A percentile compares a stretch with the other conserved stretches of the same genome.
Conservation (phyloP, 2,888 invertebrate genomes). For the Drosophila pseudotakahashii region DNA sequence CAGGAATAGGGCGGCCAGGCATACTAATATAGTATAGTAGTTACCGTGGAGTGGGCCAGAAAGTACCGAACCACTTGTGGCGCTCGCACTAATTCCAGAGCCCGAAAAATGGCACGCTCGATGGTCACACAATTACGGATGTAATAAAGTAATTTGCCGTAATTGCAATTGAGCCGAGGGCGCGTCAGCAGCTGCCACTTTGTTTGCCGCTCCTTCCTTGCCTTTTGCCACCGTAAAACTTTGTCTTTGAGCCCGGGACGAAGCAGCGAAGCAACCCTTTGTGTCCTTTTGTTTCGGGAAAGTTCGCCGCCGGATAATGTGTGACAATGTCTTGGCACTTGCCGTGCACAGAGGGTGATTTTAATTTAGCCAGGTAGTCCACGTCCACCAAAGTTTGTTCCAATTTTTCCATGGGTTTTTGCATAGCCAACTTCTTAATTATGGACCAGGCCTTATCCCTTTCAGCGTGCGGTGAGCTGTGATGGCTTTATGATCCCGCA, state of each 20-base stretch:
- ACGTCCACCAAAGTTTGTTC: conserved; percentile 42
- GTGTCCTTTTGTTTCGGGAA: conserved; percentile 35
- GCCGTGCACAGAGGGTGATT: conserved; percentile 74
- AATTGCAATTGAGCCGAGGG: conserved; percentile 83
- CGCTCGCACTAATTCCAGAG: conserved; percentile 62
- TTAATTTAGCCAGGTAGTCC: conserved; percentile 65
- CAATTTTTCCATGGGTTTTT: conserved; percentile 65
- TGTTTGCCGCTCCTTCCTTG: conserved; percentile 29
- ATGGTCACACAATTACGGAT: conserved; percentile 84
- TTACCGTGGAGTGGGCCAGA: conserved; percentile 6
- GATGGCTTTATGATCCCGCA: conserved; percentile 79
- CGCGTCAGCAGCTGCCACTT: conserved; percentile 55
- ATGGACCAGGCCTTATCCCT: conserved; percentile 60
- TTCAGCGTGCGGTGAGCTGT: conserved; percentile 74
- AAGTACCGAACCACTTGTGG: conserved; percentile 74
- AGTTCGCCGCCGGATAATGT: conserved; percentile 51
- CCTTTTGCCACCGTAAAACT: conserved; percentile 25
- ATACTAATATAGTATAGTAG: conserved; percentile 7
- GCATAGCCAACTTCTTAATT: conserved; percentile 81
- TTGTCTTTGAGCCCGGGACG: conserved; percentile 32
- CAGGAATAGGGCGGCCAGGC: conserved; percentile 6
- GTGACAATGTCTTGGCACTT: conserved; percentile 72
- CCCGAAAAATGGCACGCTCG: conserved; percentile 81
- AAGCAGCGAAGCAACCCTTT: conserved; percentile 35
- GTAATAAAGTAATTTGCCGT: conserved; percentile 84